Conservation (phyloP, 2,113 vertebrate genomes). For the Mastomys coucha region DNA sequence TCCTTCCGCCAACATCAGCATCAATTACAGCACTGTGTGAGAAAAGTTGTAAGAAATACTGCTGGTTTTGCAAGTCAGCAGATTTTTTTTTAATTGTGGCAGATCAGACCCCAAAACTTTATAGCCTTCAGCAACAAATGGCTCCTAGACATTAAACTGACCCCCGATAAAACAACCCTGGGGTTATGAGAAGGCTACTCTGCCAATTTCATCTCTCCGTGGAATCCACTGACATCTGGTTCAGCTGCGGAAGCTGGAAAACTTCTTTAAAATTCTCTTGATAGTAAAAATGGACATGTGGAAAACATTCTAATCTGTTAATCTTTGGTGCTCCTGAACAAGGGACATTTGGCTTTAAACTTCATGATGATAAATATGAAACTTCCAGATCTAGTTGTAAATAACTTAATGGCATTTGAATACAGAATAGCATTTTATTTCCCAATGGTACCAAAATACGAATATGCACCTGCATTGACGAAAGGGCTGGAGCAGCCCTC, state of each 20-base stretch:
- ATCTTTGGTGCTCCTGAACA: slow-evolving; percentile 91
- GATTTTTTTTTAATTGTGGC: slow-evolving; percentile 91
- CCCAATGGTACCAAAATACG: slow-evolving; percentile 73
- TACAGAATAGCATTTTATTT: slow-evolving; percentile 79
- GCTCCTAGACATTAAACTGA: slow-evolving; percentile 86
- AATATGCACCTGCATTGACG: slow-evolving; percentile 76
- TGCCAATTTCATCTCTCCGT: slow-evolving; percentile 92
- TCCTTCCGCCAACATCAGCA: slow-evolving; percentile 94
- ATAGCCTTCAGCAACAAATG: slow-evolving; percentile 86
- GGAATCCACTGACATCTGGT: slow-evolving; percentile 94
- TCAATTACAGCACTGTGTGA: slow-evolving; percentile 92
- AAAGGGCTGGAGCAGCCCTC: slow-evolving; percentile 58
- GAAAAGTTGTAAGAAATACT: slow-evolving; percentile 92
- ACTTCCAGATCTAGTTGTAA: slow-evolving; percentile 85
- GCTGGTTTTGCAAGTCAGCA: slow-evolving; percentile 91
- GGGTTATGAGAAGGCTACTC: slow-evolving; percentile 91
- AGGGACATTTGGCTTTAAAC: slow-evolving; percentile 89
- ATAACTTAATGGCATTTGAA: slow-evolving; percentile 83
- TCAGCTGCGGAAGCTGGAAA: slow-evolving; percentile 94
- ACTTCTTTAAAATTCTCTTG: slow-evolving; percentile 96
- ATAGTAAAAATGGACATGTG: slow-evolving; percentile 94
- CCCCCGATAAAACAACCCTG: slow-evolving; percentile 88
- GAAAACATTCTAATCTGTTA: slow-evolving; percentile 96
- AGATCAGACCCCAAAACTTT: slow-evolving; percentile 85
- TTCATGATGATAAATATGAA: slow-evolving; percentile 89